phyloP scores from a whole-genome alignment of 2,888 invertebrate species.

The Drosophila anceps region DNA sequence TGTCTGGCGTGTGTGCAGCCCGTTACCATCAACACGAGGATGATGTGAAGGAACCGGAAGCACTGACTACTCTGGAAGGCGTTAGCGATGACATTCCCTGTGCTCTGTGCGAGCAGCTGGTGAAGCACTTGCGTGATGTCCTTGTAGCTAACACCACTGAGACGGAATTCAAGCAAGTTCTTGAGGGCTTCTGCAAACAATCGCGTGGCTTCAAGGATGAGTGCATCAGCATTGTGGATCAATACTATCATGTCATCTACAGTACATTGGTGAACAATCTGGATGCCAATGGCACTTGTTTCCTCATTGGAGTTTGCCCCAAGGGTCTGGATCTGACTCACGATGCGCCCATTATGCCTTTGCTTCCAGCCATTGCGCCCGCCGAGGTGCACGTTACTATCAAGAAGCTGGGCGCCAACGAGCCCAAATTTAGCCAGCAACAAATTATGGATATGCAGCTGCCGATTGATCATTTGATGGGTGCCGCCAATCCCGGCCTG shows the following conservation, averaged over 20 bases:
- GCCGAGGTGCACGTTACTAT: constrained; percentile 84
- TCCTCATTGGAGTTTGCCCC: constrained; percentile 87
- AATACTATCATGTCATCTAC: constrained; percentile 92
- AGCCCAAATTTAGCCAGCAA: constrained; percentile 81
- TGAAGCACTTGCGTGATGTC: constrained; percentile 91
- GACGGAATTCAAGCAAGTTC: constrained; percentile 91
- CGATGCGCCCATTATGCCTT: constrained; percentile 87
- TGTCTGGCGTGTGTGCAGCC: constrained; percentile 91
- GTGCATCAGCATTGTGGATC: constrained; percentile 91
- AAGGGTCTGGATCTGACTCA: constrained; percentile 64
- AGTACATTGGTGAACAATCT: constrained; percentile 89
- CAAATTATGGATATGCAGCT: constrained; percentile 85
- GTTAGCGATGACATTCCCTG: constrained; percentile 90
- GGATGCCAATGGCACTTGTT: constrained; percentile 90
- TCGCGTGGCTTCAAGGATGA: constrained; percentile 90
- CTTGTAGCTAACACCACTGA: constrained; percentile 94
- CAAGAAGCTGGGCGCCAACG: constrained; percentile 79
- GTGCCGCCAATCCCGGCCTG: constrained; percentile 81
- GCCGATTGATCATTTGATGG: constrained; percentile 86
- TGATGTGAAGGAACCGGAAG: constrained; percentile 84
- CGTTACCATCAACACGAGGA: constrained; percentile 88
- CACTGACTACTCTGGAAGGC: constrained; percentile 86
- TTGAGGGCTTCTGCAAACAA: constrained; percentile 93
- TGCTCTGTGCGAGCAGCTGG: constrained; percentile 93
- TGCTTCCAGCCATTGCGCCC: constrained; percentile 87